Base-by-base conservation (phyloP, 2,113 vertebrate species). In the Chinchilla lanigera region DNA sequence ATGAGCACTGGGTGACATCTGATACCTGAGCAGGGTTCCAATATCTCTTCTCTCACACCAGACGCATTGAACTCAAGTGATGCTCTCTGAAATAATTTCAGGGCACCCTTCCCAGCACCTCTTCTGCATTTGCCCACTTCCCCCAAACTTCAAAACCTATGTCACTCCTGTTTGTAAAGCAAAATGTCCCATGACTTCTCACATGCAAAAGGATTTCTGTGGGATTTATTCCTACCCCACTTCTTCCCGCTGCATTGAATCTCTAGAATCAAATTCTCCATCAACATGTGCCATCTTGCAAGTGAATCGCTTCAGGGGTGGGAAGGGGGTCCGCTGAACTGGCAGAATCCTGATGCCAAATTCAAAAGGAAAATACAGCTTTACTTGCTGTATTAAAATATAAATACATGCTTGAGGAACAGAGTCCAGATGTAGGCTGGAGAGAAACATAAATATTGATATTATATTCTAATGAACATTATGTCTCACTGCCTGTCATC, bases 391-490 rank as follows among this genome's bases (percentile, higher is more conserved):
- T 90, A 89, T 89, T 97, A 93, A 60, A 93, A 94, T 96, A 96
- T 65, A 97, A 97, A 97, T 58, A 96, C 94, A 97, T 35, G 60
- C 52, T 98, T 50, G 81, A 81, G 78, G 95, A 98, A 98, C 0
- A 94, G 86, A 97, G 90, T 71, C 65, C 89, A 33, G 85, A 95
- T 88, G 81, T 82, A 91, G 2, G 24, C 97, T 98, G 92, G 83
- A 97, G 95, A 94, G 92, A 87, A 90, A 77, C 35, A 95, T 96
- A 98, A 98, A 97, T 97, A 98, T 93, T 98, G 96, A 94, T 95
- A 95, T 84, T 96, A 84, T 96, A 92, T 73, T 97, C 87, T 94
- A 91, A 89, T 95, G 96, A 97, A 82, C 89, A 94, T 71, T 94
- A 93, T 90, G 93, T 85, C 92, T 96, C 87, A 47, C 41, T 93